Conservation (phyloP, 2,888 invertebrate genomes). For the Xestia rhomboidea region DNA sequence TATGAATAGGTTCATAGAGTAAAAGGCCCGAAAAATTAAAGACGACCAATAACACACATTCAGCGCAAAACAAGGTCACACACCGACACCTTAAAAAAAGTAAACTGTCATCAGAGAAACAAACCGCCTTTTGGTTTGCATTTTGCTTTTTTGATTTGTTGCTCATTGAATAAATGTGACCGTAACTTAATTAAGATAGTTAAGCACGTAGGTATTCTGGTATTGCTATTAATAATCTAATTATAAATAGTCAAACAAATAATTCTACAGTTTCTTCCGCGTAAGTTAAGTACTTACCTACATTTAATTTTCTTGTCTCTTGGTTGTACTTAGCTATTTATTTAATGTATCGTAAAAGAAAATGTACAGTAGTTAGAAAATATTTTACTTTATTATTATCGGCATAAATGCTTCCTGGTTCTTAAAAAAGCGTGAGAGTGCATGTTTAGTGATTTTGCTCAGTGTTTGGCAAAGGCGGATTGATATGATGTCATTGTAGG, state of each 20-base stretch:
- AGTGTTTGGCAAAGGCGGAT: background rate
- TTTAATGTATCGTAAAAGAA: background rate
- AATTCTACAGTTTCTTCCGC: conserved; percentile 22
- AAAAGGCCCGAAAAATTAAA: background rate
- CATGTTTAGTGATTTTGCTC: conserved; percentile 14
- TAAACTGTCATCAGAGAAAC: conserved; percentile 5
- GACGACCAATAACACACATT: background rate
- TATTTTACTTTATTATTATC: background rate
- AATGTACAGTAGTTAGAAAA: background rate
- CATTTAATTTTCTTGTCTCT: background rate
- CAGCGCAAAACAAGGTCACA: conserved; percentile 35
- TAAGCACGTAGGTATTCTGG: too few species aligned
- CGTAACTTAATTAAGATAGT: background rate
- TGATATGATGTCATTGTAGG: conserved; percentile 37
- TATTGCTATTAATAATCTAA: conserved; percentile 14
- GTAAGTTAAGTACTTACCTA: background rate
- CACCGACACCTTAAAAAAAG: conserved; percentile 55
- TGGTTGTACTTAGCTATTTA: conserved; percentile 4
- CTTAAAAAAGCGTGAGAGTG: background rate
- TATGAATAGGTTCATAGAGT: background rate
- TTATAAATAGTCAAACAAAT: conserved; percentile 11
- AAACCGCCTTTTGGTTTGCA: conserved; percentile 15
- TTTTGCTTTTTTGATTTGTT: background rate
- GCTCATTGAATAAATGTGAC: background rate
- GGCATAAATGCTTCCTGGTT: conserved; percentile 8